Conservation (phyloP, 92 coral and sea anemone genomes). For the Palythoa grandis region DNA sequence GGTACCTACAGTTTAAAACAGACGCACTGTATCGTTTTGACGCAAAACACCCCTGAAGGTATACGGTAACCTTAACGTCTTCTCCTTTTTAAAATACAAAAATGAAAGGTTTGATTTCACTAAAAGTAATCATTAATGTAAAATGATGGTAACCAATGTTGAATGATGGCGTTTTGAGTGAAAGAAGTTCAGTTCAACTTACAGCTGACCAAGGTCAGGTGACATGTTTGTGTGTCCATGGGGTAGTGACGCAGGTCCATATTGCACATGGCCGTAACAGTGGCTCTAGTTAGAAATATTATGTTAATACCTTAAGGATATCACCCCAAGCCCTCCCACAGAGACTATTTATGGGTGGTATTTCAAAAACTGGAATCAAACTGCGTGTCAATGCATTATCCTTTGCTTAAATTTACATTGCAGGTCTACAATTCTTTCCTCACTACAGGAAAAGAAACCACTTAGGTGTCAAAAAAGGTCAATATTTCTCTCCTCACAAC, state of each 20-base stretch:
- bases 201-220: slow-evolving; percentile 56
- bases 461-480: too few relatives aligned
- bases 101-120: not conserved
- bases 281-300: slow-evolving; percentile 32
- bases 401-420: too few relatives aligned
- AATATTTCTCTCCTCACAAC: too few relatives aligned
- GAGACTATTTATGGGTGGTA: not conserved
- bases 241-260: slow-evolving; percentile 64
- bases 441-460: too few relatives aligned
- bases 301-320: not conserved
- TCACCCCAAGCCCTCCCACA: not conserved
- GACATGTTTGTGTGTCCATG: slow-evolving; percentile 60
- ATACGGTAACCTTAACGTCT: too few relatives aligned
- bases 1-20: too few relatives aligned
- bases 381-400: too few relatives aligned
- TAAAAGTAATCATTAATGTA: not conserved
- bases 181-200: slow-evolving; percentile 14
- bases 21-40: too few relatives aligned
- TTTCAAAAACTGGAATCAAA: too few relatives aligned
- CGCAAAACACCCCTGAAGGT: too few relatives aligned
- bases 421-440: too few relatives aligned
- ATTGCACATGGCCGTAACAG: slow-evolving; percentile 61
- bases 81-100: too few relatives aligned
- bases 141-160: not conserved
- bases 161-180: not conserved